Conservation (phyloP, 2,888 invertebrate genomes). For the Hetaerina titia region DNA sequence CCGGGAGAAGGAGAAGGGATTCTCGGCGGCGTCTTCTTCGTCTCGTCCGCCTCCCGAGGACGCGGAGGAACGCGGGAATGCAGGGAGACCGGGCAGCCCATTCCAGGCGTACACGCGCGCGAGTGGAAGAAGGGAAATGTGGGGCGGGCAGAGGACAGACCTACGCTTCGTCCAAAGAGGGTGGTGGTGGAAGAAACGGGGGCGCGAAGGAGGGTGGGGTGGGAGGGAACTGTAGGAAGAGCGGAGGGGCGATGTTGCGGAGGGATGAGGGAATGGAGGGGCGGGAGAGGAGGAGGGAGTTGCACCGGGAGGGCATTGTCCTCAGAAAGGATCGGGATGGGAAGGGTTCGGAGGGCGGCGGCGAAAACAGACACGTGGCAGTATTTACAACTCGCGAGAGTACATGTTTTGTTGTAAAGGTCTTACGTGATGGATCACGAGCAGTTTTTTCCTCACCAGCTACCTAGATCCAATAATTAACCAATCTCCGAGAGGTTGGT, state of each 20-base stretch:
- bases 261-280: neutral
- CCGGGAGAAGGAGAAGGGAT: too few relatives aligned
- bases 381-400: neutral
- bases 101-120: neutral
- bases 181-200: neutral
- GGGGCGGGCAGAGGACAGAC: neutral
- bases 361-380: neutral
- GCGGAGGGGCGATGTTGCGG: too few relatives aligned
- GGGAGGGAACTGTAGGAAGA: neutral
- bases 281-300: neutral
- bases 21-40: too few relatives aligned
- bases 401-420: neutral
- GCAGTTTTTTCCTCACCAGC: neutral
- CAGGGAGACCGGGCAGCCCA: neutral
- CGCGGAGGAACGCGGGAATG: too few relatives aligned
- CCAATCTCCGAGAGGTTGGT: too few relatives aligned
- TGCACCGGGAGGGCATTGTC: conserved; percentile 3
- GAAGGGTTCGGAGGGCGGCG: neutral
- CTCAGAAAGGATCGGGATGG: neutral
- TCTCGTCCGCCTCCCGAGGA: too few relatives aligned
- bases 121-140: neutral
- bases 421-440: neutral
- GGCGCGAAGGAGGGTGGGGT: neutral
- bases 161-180: neutral
- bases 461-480: neutral